Evolutionary conservation across 1,140 invertebrate genomes (phyloP).

Genomic region (Drosophila ananassae): DNA sequence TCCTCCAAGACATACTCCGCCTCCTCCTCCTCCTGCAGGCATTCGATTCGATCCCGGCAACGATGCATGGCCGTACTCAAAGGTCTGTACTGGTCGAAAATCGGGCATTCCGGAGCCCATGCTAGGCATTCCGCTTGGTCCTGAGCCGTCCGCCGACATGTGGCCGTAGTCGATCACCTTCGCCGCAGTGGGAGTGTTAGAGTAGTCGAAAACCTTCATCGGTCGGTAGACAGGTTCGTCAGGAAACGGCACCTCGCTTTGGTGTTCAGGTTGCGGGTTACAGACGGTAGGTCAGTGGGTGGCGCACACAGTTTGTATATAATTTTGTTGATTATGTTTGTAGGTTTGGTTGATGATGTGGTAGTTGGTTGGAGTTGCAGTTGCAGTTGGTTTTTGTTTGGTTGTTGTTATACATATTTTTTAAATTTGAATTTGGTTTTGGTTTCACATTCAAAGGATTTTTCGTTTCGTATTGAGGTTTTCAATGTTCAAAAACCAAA

Average conservation of each 20-base stretch:
- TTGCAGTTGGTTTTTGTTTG: slow-evolving; percentile 13
- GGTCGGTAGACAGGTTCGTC: slow-evolving; percentile 67
- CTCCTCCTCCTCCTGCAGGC: slow-evolving; percentile 5
- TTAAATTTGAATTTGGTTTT: slow-evolving; percentile 32
- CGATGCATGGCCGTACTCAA: slow-evolving; percentile 87
- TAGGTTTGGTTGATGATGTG: not conserved
- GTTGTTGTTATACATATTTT: slow-evolving; percentile 1
- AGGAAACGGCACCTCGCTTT: slow-evolving; percentile 46
- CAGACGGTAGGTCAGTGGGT: slow-evolving; percentile 8
- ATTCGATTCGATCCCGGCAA: not conserved
- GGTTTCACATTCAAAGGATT: slow-evolving; percentile 28
- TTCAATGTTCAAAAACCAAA: slow-evolving; percentile 51
- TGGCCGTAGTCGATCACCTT: slow-evolving; percentile 91
- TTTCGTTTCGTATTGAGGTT: slow-evolving; percentile 19
- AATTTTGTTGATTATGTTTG: slow-evolving; percentile 25
- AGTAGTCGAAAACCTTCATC: slow-evolving; percentile 80
- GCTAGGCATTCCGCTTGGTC: not conserved
- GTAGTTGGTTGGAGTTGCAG: not conserved
- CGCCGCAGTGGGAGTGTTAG: slow-evolving; percentile 84
- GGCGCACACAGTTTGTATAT: slow-evolving; percentile 28
- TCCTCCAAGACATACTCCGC: slow-evolving; percentile 3
- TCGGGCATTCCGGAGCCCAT: slow-evolving; percentile 26
- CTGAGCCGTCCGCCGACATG: slow-evolving; percentile 71
- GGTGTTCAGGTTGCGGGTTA: not conserved
- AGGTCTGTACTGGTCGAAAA: slow-evolving; percentile 85